phyloP scores from a whole-genome alignment of 2,113 vertebrate species.

The Willisornis vidua region DNA sequence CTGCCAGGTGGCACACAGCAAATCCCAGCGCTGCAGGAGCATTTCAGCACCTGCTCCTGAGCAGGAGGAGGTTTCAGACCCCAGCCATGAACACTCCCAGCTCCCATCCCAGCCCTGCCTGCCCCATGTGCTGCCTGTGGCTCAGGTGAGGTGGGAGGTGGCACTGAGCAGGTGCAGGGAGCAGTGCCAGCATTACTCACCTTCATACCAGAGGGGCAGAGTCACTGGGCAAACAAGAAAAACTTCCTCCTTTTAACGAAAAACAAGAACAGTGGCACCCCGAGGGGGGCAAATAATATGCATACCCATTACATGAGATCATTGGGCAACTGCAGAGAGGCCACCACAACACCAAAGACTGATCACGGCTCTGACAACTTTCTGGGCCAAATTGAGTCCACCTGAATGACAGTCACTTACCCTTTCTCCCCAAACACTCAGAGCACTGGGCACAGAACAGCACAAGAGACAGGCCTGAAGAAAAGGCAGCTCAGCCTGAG shows the following conservation, averaged over 20 bases:
- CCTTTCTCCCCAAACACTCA: background rate
- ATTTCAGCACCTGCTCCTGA: background rate
- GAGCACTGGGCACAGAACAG: background rate
- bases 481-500: background rate
- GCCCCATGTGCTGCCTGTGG: background rate
- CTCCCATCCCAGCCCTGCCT: background rate
- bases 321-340: background rate
- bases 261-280: conserved; percentile 55
- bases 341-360: background rate
- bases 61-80: background rate
- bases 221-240: conserved; percentile 67
- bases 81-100: background rate
- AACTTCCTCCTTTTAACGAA: conserved; percentile 60
- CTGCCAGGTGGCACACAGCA: background rate
- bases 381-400: fast-evolving
- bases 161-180: conserved; percentile 78
- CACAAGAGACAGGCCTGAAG: background rate
- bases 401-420: background rate
- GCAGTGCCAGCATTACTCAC: conserved; percentile 68
- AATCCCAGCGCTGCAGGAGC: background rate
- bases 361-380: background rate
- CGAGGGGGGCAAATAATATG: conserved; percentile 1
- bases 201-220: conserved; percentile 73
- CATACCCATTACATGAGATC: conserved; percentile 33
- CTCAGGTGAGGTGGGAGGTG: conserved; percentile 69